These are phyloP conservation scores for Hypsopygia costalis DNA, from an alignment of 2,888 invertebrate species.

Conservation along the genomic window DNA sequence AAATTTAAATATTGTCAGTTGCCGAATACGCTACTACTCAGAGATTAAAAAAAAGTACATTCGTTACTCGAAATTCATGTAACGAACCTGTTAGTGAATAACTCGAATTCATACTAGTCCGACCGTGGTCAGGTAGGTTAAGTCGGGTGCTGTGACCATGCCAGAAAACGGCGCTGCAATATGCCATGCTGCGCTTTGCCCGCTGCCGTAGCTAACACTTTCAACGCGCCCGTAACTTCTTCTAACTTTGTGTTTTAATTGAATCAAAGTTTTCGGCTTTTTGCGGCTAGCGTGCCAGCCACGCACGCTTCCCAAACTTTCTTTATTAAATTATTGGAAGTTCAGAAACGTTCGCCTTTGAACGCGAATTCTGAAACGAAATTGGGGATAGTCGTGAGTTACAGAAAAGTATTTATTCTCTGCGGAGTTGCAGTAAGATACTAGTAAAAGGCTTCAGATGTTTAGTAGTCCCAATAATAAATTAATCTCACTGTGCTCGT, in stretches of 20 bases:
- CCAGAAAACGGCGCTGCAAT: neutral
- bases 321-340: constrained; percentile 80
- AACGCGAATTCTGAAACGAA: constrained; percentile 64
- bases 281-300: constrained; percentile 75
- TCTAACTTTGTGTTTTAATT: constrained; percentile 77
- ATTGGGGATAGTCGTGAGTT: constrained; percentile 62
- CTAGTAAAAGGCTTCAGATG: constrained; percentile 12
- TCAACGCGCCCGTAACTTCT: constrained; percentile 63
- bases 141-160: neutral
- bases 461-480: constrained; percentile 2
- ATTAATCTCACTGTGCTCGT: constrained; percentile 11
- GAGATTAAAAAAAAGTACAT: too few relatives aligned
- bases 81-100: too few relatives aligned
- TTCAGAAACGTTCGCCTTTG: constrained; percentile 77
- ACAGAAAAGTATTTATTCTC: constrained; percentile 48
- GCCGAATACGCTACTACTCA: too few relatives aligned
- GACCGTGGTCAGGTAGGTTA: too few relatives aligned
- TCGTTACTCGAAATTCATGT: too few relatives aligned
- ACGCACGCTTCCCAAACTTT: constrained; percentile 77
- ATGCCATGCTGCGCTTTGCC: constrained; percentile 19
- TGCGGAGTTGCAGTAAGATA: constrained; percentile 24
- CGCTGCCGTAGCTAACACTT: constrained; percentile 39
- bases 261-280: constrained; percentile 79
- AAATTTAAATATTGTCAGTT: too few relatives aligned
- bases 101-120: too few relatives aligned